These are phyloP conservation scores for Pilophorus perplexus DNA, from an alignment of 2,888 invertebrate genomes.

Conservation along the genomic window DNA sequence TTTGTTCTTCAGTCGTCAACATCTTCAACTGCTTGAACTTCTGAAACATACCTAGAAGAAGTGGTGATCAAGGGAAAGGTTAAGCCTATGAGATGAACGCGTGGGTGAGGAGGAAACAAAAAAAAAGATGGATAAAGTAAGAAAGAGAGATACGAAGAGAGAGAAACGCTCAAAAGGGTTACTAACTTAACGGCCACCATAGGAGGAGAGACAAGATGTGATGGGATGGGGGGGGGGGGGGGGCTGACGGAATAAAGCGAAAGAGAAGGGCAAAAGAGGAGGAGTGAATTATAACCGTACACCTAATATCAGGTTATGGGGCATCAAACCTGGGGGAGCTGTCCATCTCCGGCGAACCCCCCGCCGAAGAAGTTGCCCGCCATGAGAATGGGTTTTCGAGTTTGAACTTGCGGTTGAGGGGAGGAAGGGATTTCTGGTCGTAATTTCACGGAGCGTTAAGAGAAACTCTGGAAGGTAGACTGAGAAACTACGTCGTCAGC, in stretches of 20 bases:
- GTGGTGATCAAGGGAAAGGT: not conserved
- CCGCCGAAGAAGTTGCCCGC: not conserved
- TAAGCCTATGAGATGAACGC: conserved; percentile 9
- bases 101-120: not conserved
- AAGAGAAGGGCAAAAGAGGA: conserved; percentile 13
- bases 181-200: conserved; percentile 18
- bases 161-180: not conserved
- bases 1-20: too few relatives aligned
- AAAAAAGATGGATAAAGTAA: not conserved
- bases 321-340: conserved; percentile 31
- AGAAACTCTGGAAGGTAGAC: not conserved
- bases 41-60: not conserved
- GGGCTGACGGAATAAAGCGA: conserved; percentile 3
- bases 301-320: conserved; percentile 38
- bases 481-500: not conserved
- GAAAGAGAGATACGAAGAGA: not conserved
- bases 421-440: too few relatives aligned
- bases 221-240: not conserved
- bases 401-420: not conserved
- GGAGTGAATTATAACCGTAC: conserved; percentile 39
- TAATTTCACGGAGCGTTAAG: conserved; percentile 30
- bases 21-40: too few relatives aligned
- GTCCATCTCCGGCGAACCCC: conserved; percentile 1
- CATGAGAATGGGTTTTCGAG: conserved; percentile 6
- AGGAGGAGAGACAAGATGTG: not conserved